phyloP scores from a whole-genome alignment of 2,888 invertebrate genomes.

The Clanis bilineata region DNA sequence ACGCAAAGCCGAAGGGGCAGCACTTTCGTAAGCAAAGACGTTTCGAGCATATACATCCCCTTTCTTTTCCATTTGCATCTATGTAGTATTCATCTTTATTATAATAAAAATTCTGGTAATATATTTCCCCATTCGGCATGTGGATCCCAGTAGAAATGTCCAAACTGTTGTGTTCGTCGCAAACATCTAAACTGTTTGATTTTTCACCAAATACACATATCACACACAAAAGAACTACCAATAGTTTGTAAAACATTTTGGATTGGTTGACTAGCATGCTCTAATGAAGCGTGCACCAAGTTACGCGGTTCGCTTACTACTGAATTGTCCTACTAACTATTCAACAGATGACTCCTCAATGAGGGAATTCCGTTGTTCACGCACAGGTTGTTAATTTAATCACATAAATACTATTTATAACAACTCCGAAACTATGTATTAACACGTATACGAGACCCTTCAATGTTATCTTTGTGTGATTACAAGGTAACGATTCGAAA shows the following conservation, averaged over 20 bases:
- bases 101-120: slow-evolving; percentile 32
- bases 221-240: slow-evolving; percentile 27
- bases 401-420: neutral
- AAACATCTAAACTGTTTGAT: slow-evolving; percentile 28
- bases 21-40: slow-evolving; percentile 54
- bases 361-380: slow-evolving; percentile 45
- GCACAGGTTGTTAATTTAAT: slow-evolving; percentile 20
- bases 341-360: slow-evolving; percentile 38
- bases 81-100: slow-evolving; percentile 43
- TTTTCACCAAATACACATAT: slow-evolving; percentile 19
- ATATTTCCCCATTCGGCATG: slow-evolving; percentile 34
- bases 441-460: neutral
- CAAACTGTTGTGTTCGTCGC: slow-evolving; percentile 35
- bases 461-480: neutral
- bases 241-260: slow-evolving; percentile 13
- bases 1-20: slow-evolving; percentile 51
- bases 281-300: neutral
- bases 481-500: neutral
- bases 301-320: neutral
- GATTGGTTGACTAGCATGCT: neutral
- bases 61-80: slow-evolving; percentile 34
- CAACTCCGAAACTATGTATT: neutral
- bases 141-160: slow-evolving; percentile 47
- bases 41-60: slow-evolving; percentile 51
- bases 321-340: slow-evolving; percentile 12